Conservation (phyloP, 2,797 vertebrate genomes). For the Oryzias dopingdopingensis region DNA sequence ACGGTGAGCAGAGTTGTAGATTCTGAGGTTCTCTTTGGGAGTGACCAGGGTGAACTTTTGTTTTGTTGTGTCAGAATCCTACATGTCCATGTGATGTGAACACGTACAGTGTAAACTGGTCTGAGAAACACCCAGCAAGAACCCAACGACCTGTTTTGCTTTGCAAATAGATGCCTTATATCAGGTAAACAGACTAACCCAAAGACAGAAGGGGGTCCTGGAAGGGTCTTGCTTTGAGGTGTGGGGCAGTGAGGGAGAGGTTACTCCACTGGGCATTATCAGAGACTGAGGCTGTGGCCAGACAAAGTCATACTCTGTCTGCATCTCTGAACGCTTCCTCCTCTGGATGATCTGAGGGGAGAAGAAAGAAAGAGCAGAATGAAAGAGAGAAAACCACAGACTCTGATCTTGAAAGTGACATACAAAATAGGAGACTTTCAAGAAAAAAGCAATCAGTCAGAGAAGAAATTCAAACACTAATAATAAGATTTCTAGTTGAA, state of each 20-base stretch:
- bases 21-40: no score
- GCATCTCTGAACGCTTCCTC: slow-evolving; percentile 83
- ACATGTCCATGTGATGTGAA: no score
- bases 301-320: slow-evolving; percentile 77
- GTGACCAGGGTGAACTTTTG: no score
- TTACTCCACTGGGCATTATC: slow-evolving; percentile 54
- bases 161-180: background rate
- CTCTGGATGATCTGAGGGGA: slow-evolving; percentile 86
- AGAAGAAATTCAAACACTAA: background rate
- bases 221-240: slow-evolving; percentile 67
- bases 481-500: background rate
- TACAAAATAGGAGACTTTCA: background rate
- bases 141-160: background rate
- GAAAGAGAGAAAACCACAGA: slow-evolving; percentile 1
- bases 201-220: slow-evolving; percentile 75
- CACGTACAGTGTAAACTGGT: no score
- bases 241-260: slow-evolving; percentile 68
- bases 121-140: background rate
- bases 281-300: slow-evolving; percentile 74
- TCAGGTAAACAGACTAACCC: slow-evolving; percentile 78
- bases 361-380: background rate
- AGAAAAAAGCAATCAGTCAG: slow-evolving; percentile 2
- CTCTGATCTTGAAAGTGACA: background rate
- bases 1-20: no score
- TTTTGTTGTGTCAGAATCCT: no score